Evolutionary conservation across 2,888 invertebrate genomes (phyloP).

Genomic region (Drosophila infuscata): DNA sequence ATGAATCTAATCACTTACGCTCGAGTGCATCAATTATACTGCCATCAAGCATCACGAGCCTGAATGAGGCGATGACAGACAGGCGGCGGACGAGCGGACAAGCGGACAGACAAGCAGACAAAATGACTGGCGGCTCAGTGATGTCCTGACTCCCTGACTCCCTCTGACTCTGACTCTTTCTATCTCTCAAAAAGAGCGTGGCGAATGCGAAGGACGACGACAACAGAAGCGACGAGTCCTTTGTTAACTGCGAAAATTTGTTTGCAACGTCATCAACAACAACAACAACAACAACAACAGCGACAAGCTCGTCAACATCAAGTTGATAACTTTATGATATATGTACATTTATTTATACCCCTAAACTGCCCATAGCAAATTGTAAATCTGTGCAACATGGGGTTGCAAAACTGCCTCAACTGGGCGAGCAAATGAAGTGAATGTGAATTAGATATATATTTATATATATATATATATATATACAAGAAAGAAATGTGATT

Average conservation of each 20-base stretch:
- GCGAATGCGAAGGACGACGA: conserved; percentile 44
- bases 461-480: neutral
- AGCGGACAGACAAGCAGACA: conserved; percentile 58
- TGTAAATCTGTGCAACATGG: conserved; percentile 29
- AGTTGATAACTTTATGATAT: conserved; percentile 73
- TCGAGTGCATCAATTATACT: conserved; percentile 85
- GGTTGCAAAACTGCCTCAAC: conserved; percentile 11
- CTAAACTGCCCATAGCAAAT: conserved; percentile 48
- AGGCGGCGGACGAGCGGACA: conserved; percentile 60
- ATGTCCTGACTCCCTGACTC: conserved; percentile 8
- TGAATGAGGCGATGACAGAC: conserved; percentile 50
- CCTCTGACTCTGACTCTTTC: conserved; percentile 23
- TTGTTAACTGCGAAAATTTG: conserved; percentile 81
- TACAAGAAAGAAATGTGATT: neutral
- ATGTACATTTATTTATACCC: conserved; percentile 24
- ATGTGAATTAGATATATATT: neutral
- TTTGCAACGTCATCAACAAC: conserved; percentile 82
- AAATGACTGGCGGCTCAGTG: conserved; percentile 62
- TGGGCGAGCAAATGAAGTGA: neutral
- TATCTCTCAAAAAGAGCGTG: conserved; percentile 54
- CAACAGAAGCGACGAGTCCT: conserved; percentile 67
- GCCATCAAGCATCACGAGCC: conserved; percentile 77
- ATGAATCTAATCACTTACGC: conserved; percentile 85
- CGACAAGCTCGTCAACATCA: conserved; percentile 66
- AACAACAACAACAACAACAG: conserved; percentile 55